Conservation (phyloP, 2,113 vertebrate species). For the Carassius auratus region DNA sequence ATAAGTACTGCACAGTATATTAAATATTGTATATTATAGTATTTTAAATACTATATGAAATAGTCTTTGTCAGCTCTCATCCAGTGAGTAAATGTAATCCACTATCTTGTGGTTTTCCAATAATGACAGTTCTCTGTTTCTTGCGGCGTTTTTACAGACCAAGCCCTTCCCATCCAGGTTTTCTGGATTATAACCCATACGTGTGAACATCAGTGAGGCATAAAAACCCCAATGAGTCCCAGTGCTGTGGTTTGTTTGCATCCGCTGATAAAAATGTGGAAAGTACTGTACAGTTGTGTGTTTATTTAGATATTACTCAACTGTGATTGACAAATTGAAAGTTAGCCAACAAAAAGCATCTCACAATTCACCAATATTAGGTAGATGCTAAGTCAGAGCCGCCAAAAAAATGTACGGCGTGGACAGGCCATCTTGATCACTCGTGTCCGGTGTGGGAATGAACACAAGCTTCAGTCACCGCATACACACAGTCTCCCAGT, state of each 20-base stretch:
- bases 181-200: constrained; percentile 36
- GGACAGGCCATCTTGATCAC: background rate
- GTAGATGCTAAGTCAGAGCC: background rate
- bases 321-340: background rate
- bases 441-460: background rate
- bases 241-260: constrained; percentile 13
- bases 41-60: background rate
- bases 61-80: background rate
- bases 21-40: too few species aligned
- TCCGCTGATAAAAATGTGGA: constrained; percentile 5
- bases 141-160: constrained; percentile 4
- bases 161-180: constrained; percentile 4
- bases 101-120: background rate
- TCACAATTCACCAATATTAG: background rate
- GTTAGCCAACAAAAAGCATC: background rate
- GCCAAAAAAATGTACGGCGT: background rate
- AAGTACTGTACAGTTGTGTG: background rate
- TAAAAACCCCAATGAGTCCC: constrained; percentile 15
- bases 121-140: background rate
- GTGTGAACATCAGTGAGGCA: constrained; percentile 18
- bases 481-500: background rate
- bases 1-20: too few species aligned
- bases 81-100: background rate
- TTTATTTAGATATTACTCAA: constrained; percentile 13
- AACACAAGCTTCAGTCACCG: background rate